A percentile compares a stretch with the other conserved stretches of the same genome.
phyloP scores from a whole-genome alignment of 64 coral and sea anemone genomes.

The Cladopsammia gracilis region DNA sequence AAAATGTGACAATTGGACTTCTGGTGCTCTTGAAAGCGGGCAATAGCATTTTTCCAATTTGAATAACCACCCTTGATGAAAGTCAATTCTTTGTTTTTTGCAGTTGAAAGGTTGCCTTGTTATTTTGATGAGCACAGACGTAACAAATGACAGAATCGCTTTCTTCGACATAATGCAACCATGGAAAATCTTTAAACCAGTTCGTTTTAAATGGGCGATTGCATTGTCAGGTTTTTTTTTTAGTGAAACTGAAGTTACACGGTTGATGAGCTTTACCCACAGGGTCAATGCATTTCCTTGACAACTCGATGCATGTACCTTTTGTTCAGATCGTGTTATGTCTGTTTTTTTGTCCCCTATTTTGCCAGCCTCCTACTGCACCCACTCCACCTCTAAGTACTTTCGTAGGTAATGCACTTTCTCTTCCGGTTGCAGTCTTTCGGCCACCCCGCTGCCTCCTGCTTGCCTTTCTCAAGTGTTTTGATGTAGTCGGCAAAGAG shows the following conservation, averaged over 20 bases:
- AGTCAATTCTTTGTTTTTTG: too few species aligned
- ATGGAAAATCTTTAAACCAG: slow-evolving; percentile 41
- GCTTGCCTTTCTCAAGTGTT: background rate
- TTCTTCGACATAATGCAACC: too few species aligned
- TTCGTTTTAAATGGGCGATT: slow-evolving; percentile 30
- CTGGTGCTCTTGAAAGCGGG: background rate
- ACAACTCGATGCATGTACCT: background rate
- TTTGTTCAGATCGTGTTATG: too few species aligned
- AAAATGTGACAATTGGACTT: too few species aligned
- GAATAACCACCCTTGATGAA: too few species aligned
- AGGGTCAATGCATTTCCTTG: slow-evolving; percentile 2
- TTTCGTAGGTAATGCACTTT: too few species aligned
- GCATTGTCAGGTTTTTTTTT: slow-evolving; percentile 13
- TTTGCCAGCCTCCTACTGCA: too few species aligned
- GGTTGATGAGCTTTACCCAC: slow-evolving; percentile 1
- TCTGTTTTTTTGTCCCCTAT: too few species aligned
- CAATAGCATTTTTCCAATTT: too few species aligned
- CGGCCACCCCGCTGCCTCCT: background rate
- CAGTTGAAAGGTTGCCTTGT: too few species aligned
- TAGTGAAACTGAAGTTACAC: slow-evolving; percentile 18
- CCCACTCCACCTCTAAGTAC: too few species aligned
- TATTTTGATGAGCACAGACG: slow-evolving; percentile 9
- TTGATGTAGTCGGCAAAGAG: background rate
- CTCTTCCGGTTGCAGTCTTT: background rate
- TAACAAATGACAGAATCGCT: slow-evolving; percentile 41